These are phyloP conservation scores for Brachyptera risi DNA, from an alignment of 2,888 invertebrate species.

Conservation along the genomic window DNA sequence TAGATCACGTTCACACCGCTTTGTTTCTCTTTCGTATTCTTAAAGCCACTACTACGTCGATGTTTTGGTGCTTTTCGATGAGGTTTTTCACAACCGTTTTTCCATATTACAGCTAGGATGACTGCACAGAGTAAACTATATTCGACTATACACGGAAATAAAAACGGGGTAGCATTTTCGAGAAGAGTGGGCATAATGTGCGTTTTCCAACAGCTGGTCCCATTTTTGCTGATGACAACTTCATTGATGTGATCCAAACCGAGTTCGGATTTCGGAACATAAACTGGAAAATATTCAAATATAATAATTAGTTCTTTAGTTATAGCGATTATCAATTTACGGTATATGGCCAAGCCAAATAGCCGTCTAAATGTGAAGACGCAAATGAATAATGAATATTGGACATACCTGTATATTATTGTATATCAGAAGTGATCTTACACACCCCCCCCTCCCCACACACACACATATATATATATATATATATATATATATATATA, in stretches of 20 bases:
- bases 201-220: constrained; percentile 39
- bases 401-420: no score
- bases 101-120: constrained; percentile 87
- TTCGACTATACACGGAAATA: constrained; percentile 88
- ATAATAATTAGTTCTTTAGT: no score
- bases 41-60: neutral
- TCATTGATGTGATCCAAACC: neutral
- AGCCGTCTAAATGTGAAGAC: no score
- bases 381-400: no score
- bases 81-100: constrained; percentile 57
- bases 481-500: no score
- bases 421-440: no score
- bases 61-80: neutral
- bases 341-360: no score
- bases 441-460: no score
- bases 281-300: neutral
- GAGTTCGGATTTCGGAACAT: neutral
- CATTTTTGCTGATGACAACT: neutral
- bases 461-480: no score
- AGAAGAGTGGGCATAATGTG: constrained; percentile 58
- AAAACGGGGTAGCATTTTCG: constrained; percentile 69
- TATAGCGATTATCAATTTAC: no score
- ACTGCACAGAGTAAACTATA: constrained; percentile 89
- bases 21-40: neutral
- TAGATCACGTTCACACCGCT: constrained; percentile 36